A percentile compares a stretch with the other conserved stretches of the same genome.
phyloP scores from a whole-genome alignment of 2,888 invertebrate genomes.

The Eledona agricola region DNA sequence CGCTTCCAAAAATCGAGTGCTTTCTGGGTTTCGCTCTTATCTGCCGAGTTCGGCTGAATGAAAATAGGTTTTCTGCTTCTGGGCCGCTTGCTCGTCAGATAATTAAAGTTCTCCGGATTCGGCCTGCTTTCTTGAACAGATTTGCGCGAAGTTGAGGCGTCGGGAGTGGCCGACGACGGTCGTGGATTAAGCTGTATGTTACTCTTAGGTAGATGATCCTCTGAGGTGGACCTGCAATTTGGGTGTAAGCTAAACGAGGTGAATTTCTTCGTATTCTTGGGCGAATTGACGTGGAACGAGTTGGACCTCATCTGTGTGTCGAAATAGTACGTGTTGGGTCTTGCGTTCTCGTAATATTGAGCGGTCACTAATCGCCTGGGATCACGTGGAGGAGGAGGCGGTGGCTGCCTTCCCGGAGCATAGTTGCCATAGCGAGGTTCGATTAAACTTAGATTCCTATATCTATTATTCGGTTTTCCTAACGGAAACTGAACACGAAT shows the following conservation, averaged over 20 bases:
- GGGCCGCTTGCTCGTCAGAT: slow-evolving; percentile 77
- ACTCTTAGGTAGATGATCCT: slow-evolving; percentile 57
- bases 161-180: slow-evolving; percentile 60
- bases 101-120: slow-evolving; percentile 64
- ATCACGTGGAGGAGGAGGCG: slow-evolving; percentile 83
- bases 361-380: slow-evolving; percentile 70
- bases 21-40: slow-evolving; percentile 60
- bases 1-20: slow-evolving; percentile 73
- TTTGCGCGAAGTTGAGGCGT: slow-evolving; percentile 45
- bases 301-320: slow-evolving; percentile 55
- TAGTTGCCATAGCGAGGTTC: slow-evolving; percentile 46
- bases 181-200: slow-evolving; percentile 51
- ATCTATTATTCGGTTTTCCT: slow-evolving; percentile 48
- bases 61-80: slow-evolving; percentile 78
- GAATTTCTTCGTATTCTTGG: slow-evolving; percentile 53
- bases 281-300: slow-evolving; percentile 42
- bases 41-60: slow-evolving; percentile 65
- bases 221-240: slow-evolving; percentile 57
- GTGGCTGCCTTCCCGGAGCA: slow-evolving; percentile 57
- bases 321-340: slow-evolving; percentile 66
- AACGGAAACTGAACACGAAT: slow-evolving; percentile 56
- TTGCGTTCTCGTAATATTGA: slow-evolving; percentile 55
- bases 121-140: slow-evolving; percentile 38
- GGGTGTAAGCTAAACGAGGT: slow-evolving; percentile 51
- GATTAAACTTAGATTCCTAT: slow-evolving; percentile 53